phyloP scores from a whole-genome alignment of 2,888 invertebrate species.

The Diarsia rubi region DNA sequence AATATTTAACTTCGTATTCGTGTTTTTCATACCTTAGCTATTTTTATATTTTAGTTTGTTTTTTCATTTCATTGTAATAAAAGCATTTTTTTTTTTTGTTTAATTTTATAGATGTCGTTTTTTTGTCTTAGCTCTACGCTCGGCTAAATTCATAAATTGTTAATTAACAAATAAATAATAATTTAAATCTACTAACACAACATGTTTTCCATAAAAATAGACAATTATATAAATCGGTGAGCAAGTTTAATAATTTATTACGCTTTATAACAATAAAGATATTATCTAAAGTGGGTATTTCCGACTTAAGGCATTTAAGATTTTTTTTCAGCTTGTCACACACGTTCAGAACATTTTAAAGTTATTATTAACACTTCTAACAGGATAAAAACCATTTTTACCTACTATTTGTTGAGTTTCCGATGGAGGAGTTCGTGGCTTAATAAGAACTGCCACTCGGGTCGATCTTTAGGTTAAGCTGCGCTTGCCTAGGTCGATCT shows the following conservation, averaged over 20 bases:
- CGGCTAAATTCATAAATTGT: neutral
- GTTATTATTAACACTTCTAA: too few species aligned
- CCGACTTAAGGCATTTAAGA: neutral
- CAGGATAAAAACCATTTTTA: too few species aligned
- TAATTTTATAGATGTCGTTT: neutral
- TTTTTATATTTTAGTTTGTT: too few species aligned
- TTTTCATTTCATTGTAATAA: too few species aligned
- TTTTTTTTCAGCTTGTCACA: neutral
- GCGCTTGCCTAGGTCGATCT: too few species aligned
- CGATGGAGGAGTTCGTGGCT: too few species aligned
- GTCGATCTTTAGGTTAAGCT: too few species aligned
- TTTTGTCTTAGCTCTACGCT: constrained; percentile 86
- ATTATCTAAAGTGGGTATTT: neutral
- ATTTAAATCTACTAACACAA: neutral
- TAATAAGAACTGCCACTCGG: too few species aligned
- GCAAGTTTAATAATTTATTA: neutral
- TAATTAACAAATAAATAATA: neutral
- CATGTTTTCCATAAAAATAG: neutral
- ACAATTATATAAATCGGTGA: neutral
- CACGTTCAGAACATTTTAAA: too few species aligned
- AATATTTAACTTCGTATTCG: too few species aligned
- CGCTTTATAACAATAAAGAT: neutral
- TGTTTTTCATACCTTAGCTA: too few species aligned
- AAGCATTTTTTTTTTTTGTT: neutral
- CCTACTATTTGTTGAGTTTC: too few species aligned